phyloP scores from a whole-genome alignment of 1,140 invertebrate genomes.

The Heliothis virescens region DNA sequence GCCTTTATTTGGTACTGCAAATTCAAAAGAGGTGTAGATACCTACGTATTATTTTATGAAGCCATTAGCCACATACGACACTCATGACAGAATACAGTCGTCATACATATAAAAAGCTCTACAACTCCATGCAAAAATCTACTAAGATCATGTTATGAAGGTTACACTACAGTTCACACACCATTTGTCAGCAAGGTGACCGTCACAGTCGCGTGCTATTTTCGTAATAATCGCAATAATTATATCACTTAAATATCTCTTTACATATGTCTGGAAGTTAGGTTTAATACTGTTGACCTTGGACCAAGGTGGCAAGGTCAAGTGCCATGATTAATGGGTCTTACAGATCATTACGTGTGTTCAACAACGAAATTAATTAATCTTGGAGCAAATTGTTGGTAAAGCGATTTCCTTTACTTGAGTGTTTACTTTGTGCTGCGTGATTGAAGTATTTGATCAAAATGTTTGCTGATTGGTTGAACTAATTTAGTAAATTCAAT shows the following conservation, averaged over 20 bases:
- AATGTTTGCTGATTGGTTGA: no score
- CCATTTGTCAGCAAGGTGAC: conserved; percentile 6
- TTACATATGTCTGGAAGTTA: neutral
- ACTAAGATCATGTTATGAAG: neutral
- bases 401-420: neutral
- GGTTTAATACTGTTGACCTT: neutral
- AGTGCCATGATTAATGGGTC: conserved; percentile 20
- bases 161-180: conserved; percentile 33
- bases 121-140: neutral
- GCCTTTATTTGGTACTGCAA: no score
- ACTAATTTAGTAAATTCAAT: no score
- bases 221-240: neutral
- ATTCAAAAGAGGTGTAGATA: no score
- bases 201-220: conserved; percentile 5
- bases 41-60: no score
- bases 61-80: no score
- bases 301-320: conserved; percentile 8
- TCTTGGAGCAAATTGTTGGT: conserved; percentile 10
- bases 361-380: neutral
- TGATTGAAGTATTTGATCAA: no score
- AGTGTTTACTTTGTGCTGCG: neutral
- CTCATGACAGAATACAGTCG: no score
- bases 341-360: neutral
- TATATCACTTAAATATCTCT: conserved; percentile 11
- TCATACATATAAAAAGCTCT: neutral